Conservation (phyloP, 2,797 vertebrate genomes). For the Rousettus madagascariensis region DNA sequence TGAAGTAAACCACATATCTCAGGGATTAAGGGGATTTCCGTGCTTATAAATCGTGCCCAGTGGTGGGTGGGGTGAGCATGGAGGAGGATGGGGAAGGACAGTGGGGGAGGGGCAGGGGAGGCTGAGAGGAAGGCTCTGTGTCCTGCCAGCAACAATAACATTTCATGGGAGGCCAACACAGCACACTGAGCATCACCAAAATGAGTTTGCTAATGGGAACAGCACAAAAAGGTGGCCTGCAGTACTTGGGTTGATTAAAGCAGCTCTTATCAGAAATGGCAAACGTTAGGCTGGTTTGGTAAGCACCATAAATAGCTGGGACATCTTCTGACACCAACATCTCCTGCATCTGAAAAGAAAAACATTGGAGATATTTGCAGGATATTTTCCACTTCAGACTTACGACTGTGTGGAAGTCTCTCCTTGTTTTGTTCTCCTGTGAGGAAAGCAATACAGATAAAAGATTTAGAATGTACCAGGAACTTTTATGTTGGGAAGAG, state of each 20-base stretch:
- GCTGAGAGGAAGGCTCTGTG: neutral
- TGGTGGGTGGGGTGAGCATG: neutral
- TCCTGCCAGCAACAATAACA: neutral
- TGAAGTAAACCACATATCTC: slow-evolving; percentile 62
- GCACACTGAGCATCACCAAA: neutral
- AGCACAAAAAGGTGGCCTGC: neutral
- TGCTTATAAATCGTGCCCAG: slow-evolving; percentile 58
- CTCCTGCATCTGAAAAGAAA: slow-evolving; percentile 1
- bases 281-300: neutral
- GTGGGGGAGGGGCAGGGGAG: neutral
- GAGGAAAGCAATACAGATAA: neutral
- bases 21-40: slow-evolving; percentile 69
- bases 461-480: neutral
- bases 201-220: neutral
- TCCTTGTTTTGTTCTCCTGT: neutral
- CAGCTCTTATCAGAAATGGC: neutral
- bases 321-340: neutral
- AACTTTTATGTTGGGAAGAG: neutral
- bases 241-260: neutral
- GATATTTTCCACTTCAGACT: neutral
- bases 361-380: neutral
- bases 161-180: neutral
- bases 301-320: neutral
- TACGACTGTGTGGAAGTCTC: neutral
- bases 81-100: neutral